Evolutionary conservation across 2,888 invertebrate species (phyloP).

Genomic region (Apotomis capreana): DNA sequence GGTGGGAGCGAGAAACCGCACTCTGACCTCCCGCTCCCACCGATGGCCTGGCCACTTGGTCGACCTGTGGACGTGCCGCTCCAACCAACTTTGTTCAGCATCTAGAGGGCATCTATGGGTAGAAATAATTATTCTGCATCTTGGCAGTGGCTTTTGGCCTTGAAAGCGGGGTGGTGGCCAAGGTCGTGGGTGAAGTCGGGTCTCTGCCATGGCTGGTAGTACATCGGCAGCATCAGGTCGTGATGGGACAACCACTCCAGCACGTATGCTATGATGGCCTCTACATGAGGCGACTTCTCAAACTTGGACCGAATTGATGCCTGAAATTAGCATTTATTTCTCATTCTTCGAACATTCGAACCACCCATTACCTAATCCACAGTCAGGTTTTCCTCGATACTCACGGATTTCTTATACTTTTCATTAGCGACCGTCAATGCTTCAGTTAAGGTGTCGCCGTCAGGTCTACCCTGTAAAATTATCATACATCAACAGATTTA

Average conservation of each 20-base stretch:
- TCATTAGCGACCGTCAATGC: conserved; percentile 52
- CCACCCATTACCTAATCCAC: too few relatives aligned
- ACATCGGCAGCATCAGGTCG: conserved; percentile 68
- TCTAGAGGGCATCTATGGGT: too few relatives aligned
- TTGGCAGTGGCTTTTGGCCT: not conserved
- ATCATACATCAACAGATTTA: not conserved
- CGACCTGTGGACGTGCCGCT: too few relatives aligned
- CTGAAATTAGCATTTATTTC: conserved; percentile 27
- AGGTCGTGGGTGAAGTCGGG: conserved; percentile 52
- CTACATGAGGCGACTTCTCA: conserved; percentile 64
- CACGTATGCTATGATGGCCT: conserved; percentile 68
- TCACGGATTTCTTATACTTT: conserved; percentile 48
- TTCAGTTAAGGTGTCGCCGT: conserved; percentile 62
- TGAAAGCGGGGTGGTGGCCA: conserved; percentile 54
- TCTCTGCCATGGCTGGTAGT: conserved; percentile 59
- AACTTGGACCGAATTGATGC: conserved; percentile 59
- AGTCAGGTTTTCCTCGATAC: conserved; percentile 9
- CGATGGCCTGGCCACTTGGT: too few relatives aligned
- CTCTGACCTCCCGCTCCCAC: too few relatives aligned
- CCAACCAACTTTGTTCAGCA: too few relatives aligned
- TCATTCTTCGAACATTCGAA: not conserved
- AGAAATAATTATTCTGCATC: too few relatives aligned
- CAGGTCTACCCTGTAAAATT: conserved; percentile 55
- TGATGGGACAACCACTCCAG: conserved; percentile 71
- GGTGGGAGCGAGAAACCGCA: too few relatives aligned